These are phyloP conservation scores for Stomatorhinus walkeri DNA, from an alignment of 2,797 vertebrate species.

Conservation along the genomic window DNA sequence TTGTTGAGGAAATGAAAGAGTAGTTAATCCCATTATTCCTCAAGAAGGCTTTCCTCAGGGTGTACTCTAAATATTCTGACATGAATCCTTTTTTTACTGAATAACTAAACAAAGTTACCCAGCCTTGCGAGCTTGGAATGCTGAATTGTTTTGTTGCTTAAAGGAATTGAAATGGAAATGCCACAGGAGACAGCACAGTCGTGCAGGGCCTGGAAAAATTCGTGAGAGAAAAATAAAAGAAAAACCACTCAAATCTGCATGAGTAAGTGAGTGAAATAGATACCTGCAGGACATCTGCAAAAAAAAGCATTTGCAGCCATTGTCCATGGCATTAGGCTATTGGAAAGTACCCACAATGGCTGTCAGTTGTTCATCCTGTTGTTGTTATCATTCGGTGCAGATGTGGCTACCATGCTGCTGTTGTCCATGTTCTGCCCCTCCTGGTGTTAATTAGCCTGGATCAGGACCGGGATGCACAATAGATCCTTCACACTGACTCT, in stretches of 20 bases:
- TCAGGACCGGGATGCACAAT: neutral
- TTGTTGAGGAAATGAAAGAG: neutral
- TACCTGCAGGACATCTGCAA: conserved; percentile 2
- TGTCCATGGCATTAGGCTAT: neutral
- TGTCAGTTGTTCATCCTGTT: conserved; percentile 6
- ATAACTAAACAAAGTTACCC: conserved; percentile 7
- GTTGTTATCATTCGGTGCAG: neutral
- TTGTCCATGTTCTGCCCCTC: neutral
- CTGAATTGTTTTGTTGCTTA: neutral
- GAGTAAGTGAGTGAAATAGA: conserved; percentile 19
- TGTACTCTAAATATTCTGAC: neutral
- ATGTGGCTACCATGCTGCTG: neutral
- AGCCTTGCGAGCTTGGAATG: neutral
- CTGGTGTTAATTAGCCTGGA: neutral
- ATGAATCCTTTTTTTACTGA: conserved; percentile 14
- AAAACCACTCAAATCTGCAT: neutral
- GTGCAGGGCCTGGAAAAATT: conserved; percentile 2
- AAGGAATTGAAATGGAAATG: neutral
- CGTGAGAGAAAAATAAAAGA: neutral
- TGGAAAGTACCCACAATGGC: neutral
- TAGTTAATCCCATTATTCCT: neutral
- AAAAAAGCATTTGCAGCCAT: conserved; percentile 2
- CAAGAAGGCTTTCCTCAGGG: neutral
- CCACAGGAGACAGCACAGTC: neutral
- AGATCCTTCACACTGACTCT: neutral